These are phyloP conservation scores for Perca fluviatilis DNA, from an alignment of 2,113 vertebrate species.

Conservation along the genomic window DNA sequence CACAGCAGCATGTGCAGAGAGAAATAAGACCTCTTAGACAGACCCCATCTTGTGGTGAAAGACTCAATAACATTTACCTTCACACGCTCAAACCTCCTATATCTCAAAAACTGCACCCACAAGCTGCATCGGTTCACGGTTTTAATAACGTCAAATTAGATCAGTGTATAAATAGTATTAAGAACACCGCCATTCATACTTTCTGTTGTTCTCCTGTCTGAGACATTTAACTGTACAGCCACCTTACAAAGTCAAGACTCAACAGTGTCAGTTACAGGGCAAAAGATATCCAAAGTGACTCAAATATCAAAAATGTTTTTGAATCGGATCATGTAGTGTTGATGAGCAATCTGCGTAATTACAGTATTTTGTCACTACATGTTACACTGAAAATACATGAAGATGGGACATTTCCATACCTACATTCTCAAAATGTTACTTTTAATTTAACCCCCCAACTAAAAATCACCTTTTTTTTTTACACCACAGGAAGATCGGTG, in stretches of 20 bases:
- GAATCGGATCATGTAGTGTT: neutral
- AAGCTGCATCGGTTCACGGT: slow-evolving; percentile 27
- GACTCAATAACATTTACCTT: slow-evolving; percentile 64
- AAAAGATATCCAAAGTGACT: neutral
- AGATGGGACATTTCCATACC: neutral
- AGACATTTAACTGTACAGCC: neutral
- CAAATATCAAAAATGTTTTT: neutral
- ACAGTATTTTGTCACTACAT: neutral
- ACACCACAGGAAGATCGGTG: too few species aligned
- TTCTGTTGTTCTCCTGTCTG: neutral
- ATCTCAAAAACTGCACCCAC: slow-evolving; percentile 24
- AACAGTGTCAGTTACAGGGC: neutral
- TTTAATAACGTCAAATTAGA: neutral
- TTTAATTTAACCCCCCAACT: too few species aligned
- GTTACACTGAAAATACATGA: neutral
- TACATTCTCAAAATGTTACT: neutral
- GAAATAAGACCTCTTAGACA: slow-evolving; percentile 51
- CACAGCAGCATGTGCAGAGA: slow-evolving; percentile 13
- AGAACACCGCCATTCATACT: neutral
- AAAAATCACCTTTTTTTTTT: too few species aligned
- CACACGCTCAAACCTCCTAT: neutral
- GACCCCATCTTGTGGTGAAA: slow-evolving; percentile 81
- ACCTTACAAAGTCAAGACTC: neutral
- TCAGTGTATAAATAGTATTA: neutral
- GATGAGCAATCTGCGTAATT: too few species aligned